Percentiles rank a stretch among this genome's conserved stretches.
These are phyloP conservation scores for Hololepta plana DNA, from an alignment of 2,888 invertebrate species.

Conservation along the genomic window DNA sequence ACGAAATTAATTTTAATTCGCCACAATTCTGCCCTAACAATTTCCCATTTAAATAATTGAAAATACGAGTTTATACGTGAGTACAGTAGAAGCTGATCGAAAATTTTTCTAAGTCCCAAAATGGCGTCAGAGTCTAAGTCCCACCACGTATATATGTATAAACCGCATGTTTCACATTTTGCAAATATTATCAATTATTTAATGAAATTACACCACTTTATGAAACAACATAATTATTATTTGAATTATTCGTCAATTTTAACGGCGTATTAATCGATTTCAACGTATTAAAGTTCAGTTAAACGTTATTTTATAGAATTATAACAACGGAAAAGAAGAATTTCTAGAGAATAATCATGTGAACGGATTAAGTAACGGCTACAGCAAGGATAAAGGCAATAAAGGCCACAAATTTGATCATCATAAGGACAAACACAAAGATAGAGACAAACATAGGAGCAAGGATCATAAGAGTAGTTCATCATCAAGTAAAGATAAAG, in stretches of 20 bases:
- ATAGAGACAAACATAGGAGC: constrained; percentile 46
- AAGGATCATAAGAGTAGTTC: constrained; percentile 35
- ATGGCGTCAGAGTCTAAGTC: constrained; percentile 69
- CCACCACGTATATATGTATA: too few species aligned
- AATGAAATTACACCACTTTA: not conserved
- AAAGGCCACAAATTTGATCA: constrained; percentile 17
- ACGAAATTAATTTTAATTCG: constrained; percentile 11
- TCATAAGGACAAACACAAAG: constrained; percentile 48
- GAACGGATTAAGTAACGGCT: constrained; percentile 71
- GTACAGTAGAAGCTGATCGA: too few species aligned
- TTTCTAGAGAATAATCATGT: constrained; percentile 33
- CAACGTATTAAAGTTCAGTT: constrained; percentile 1
- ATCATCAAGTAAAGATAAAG: constrained; percentile 39
- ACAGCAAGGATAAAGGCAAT: constrained; percentile 32
- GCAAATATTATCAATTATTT: not conserved
- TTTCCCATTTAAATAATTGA: too few species aligned
- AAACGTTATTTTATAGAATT: not conserved
- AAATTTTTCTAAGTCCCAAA: constrained; percentile 68
- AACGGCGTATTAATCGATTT: not conserved
- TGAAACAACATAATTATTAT: not conserved
- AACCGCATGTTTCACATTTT: not conserved
- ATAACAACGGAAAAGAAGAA: constrained; percentile 17
- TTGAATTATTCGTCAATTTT: not conserved
- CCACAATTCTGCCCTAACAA: constrained; percentile 10
- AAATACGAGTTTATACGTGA: too few species aligned